Conservation (phyloP, 2,113 vertebrate species). For the Physeter macrocephalus region DNA sequence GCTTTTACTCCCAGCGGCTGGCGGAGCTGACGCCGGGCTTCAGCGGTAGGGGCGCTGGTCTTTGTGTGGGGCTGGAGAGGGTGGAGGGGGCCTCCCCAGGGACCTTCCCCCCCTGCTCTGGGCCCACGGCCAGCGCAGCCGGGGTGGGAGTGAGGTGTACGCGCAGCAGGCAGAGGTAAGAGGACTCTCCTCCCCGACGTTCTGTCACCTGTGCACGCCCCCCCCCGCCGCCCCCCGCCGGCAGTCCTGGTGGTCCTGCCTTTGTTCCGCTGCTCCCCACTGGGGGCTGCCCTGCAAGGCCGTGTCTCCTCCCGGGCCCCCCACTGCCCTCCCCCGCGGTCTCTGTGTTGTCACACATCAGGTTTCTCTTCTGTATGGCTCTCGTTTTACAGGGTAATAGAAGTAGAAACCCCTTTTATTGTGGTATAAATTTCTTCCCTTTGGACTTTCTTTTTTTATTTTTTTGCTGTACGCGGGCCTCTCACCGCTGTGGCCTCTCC, state of each 20-base stretch:
- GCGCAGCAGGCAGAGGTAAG: accelerated
- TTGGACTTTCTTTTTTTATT: background rate
- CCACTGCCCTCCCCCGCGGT: background rate
- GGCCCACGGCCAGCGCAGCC: background rate
- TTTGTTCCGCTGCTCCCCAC: background rate
- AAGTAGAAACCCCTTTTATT: background rate
- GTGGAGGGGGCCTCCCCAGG: accelerated
- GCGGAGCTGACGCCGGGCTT: constrained; percentile 97
- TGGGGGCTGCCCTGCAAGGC: background rate
- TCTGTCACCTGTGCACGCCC: background rate
- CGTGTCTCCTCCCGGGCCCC: accelerated
- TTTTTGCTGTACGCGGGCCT: no score
- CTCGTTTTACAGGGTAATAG: background rate
- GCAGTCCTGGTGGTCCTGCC: background rate
- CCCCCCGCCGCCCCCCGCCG: no score
- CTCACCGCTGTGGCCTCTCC: no score
- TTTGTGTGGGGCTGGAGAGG: background rate
- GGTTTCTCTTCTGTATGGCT: background rate
- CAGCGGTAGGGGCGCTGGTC: constrained; percentile 80
- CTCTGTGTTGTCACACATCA: background rate
- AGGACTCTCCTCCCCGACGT: no score
- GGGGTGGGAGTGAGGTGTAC: background rate
- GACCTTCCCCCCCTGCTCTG: background rate
- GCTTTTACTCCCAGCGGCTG: constrained; percentile 92
- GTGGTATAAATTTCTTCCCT: background rate